These are phyloP conservation scores for Liopterus haemorrhoidalis DNA, from an alignment of 2,888 invertebrate genomes.

Conservation along the genomic window DNA sequence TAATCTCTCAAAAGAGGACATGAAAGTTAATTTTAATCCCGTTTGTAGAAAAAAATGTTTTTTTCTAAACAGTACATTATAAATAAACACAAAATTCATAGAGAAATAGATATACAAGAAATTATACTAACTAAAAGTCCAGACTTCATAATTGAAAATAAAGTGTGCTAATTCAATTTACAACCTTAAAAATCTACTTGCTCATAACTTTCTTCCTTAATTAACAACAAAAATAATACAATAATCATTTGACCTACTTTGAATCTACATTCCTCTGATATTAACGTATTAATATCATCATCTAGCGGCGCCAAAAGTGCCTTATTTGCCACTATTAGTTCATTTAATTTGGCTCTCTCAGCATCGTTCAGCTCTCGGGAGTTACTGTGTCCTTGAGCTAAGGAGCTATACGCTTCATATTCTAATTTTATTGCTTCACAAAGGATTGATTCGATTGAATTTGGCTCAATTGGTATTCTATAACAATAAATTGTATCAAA, in stretches of 20 bases:
- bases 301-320: conserved; percentile 78
- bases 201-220: too few species aligned
- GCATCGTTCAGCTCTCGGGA: conserved; percentile 69
- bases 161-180: conserved; percentile 51
- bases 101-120: too few species aligned
- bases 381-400: conserved; percentile 54
- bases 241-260: conserved; percentile 45
- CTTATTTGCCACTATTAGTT: conserved; percentile 79
- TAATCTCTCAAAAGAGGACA: too few species aligned
- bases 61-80: too few species aligned
- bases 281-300: conserved; percentile 66
- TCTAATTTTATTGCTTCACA: conserved; percentile 82
- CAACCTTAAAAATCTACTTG: conserved; percentile 3
- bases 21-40: too few species aligned
- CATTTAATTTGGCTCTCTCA: conserved; percentile 78
- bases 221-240: background rate
- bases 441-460: conserved; percentile 76
- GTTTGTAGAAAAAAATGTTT: too few species aligned
- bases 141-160: conserved; percentile 60
- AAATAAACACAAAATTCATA: too few species aligned
- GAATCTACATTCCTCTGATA: conserved; percentile 56
- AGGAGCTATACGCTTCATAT: conserved; percentile 65
- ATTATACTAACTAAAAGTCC: too few species aligned
- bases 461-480: conserved; percentile 54
- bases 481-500: too few species aligned